phyloP scores from a whole-genome alignment of 1,140 invertebrate species.

The Scaptomyza hsui region DNA sequence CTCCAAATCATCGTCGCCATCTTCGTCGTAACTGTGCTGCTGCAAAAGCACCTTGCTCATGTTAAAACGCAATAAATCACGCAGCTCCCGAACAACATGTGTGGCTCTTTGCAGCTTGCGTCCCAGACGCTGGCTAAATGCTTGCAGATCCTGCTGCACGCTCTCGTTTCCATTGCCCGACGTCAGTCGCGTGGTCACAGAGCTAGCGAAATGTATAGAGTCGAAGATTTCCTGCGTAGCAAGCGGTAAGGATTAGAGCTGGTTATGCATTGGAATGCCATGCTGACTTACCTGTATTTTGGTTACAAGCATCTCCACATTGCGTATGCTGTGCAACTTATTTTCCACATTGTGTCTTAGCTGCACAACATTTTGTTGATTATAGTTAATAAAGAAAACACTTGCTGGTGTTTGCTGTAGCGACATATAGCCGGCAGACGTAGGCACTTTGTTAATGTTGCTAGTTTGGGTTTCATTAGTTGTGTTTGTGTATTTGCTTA shows the following conservation, averaged over 20 bases:
- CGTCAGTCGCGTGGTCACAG: constrained; percentile 10
- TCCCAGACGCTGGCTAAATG: constrained; percentile 83
- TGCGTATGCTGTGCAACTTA: constrained; percentile 82
- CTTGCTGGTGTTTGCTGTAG: constrained; percentile 70
- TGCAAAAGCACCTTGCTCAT: constrained; percentile 65
- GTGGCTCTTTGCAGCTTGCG: constrained; percentile 84
- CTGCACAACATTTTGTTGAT: constrained; percentile 77
- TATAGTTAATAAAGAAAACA: constrained; percentile 72
- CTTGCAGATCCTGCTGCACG: constrained; percentile 71
- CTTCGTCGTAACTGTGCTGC: constrained; percentile 67
- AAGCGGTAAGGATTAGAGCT: not conserved
- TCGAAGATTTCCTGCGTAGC: constrained; percentile 84
- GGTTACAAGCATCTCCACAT: constrained; percentile 86
- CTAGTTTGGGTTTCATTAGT: constrained; percentile 67
- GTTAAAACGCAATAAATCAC: constrained; percentile 73
- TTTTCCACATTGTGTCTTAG: constrained; percentile 70
- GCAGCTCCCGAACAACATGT: constrained; percentile 72
- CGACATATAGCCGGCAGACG: constrained; percentile 55
- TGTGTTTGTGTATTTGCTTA: constrained; percentile 45
- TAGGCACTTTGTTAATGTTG: constrained; percentile 75
- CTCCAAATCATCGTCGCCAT: constrained; percentile 55
- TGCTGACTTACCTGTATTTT: constrained; percentile 85
- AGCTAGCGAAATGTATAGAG: constrained; percentile 80
- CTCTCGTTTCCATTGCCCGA: constrained; percentile 49
- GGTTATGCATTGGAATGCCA: not conserved